Percentiles rank a stretch among this genome's conserved stretches.
Conservation (phyloP, 1,140 invertebrate species). For the Papilio polyxenes region DNA sequence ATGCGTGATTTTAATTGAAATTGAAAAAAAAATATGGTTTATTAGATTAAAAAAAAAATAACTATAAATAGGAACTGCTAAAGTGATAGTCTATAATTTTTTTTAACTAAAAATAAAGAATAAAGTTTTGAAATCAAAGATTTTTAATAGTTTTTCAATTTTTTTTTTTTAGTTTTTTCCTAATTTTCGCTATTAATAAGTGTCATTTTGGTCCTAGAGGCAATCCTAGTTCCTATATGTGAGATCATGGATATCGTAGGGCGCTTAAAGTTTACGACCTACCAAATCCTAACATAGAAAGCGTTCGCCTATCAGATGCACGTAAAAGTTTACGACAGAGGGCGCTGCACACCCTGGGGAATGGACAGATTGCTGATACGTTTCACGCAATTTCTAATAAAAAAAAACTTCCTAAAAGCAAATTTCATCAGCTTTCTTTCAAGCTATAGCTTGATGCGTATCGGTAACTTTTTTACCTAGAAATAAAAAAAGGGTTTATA, state of each 20-base stretch:
- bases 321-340: constrained; percentile 13
- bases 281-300: constrained; percentile 18
- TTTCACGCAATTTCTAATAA: background rate
- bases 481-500: too few species aligned
- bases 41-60: background rate
- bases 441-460: too few species aligned
- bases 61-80: background rate
- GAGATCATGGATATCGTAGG: background rate
- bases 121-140: background rate
- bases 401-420: background rate
- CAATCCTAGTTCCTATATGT: background rate
- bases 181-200: background rate
- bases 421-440: too few species aligned
- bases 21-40: too few species aligned
- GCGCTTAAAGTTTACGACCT: constrained; percentile 13
- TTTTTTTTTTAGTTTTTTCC: background rate
- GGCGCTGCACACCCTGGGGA: background rate
- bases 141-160: background rate
- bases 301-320: background rate
- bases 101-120: background rate
- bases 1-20: too few species aligned
- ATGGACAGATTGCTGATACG: constrained; percentile 15
- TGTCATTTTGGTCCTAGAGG: background rate
- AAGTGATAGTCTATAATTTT: background rate
- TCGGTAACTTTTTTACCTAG: too few species aligned